phyloP scores from a whole-genome alignment of 30 jellyfish, hydroid and myxozoan species.

The Aurelia sp. region DNA sequence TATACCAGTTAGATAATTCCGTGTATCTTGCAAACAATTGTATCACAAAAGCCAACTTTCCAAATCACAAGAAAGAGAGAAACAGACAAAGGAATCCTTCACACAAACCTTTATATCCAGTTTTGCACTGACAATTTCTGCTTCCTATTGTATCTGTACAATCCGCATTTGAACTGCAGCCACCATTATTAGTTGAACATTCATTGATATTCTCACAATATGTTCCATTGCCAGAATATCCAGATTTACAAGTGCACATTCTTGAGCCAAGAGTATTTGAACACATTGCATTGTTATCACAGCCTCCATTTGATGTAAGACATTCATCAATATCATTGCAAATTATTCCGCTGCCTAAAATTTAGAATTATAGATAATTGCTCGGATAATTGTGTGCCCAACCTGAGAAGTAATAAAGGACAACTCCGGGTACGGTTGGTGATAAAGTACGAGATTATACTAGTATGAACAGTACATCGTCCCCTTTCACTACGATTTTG shows the following conservation, averaged over 20 bases:
- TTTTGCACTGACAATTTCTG: too few relatives aligned
- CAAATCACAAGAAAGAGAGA: too few relatives aligned
- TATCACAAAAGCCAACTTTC: too few relatives aligned
- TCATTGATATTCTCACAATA: conserved; percentile 61
- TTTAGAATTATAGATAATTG: background rate
- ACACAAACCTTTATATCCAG: too few relatives aligned
- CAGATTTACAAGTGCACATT: conserved; percentile 46
- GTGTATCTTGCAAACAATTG: too few relatives aligned
- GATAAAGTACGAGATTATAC: too few relatives aligned
- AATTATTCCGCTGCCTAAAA: conserved; percentile 9
- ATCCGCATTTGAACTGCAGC: conserved; percentile 49
- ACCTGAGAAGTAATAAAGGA: background rate
- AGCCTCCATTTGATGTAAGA: conserved; percentile 26
- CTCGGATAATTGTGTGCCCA: conserved; percentile 58
- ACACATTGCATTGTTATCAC: conserved; percentile 49
- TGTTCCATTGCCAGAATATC: conserved; percentile 67
- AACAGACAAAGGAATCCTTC: too few relatives aligned
- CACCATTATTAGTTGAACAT: conserved; percentile 13
- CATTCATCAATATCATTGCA: conserved; percentile 80
- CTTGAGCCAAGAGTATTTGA: conserved; percentile 57
- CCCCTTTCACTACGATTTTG: too few relatives aligned
- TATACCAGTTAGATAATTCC: too few relatives aligned
- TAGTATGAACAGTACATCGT: too few relatives aligned
- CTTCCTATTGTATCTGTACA: conserved; percentile 30
- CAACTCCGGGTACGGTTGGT: too few relatives aligned